Evolutionary conservation across 2,797 vertebrate genomes (phyloP), one percentile per base, ranked within the genome.

Genomic region (Anguilla megastoma): DNA sequence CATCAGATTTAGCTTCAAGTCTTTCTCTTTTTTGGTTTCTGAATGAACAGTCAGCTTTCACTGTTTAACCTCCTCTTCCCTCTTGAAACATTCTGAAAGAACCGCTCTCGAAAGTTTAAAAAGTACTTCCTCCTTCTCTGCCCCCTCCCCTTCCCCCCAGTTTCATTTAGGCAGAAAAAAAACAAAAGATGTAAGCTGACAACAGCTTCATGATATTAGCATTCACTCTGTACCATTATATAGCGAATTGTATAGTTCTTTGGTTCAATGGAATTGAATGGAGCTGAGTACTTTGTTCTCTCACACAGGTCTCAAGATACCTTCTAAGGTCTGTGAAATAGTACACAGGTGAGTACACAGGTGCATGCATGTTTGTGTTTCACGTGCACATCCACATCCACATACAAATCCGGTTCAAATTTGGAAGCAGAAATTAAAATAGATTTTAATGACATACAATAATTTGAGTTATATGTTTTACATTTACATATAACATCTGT

Each of bases 1-100:
- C 87, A 41, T 48, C 52, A 27, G 52, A 27, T 48, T 52, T 50
- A 2, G 27, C 27, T 54, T 56, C 87, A 7, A 9, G 82, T 41
- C 50, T 76, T 50, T 66, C 10, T 58, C 33, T 58, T 21, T n/a
- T n/a, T 84, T 27, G 33, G 6, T 85, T 56, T 66, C n/a, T 27
- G 24, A 52, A n/a, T 36, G 84, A 79, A 48, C 14, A 56, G 63
- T 54, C 50, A 16, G 10, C 82, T 69, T 45, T 52, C 54, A 52
- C 33, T 60, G 33, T 58, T 84, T 84, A 82, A 50, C 63, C 21
- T 71, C 56, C 87, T 58, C 63, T 85, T 84, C 84, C 69, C 50
- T 54, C 36, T 8, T 60, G 87, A 88, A 71, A 24, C 84, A 88
- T 69, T 88, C 84, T 85, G 83, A 88, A 85, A 74, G 63, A 85